Conservation (phyloP, 2,113 vertebrate genomes). For the Lepisosteus oculatus region DNA sequence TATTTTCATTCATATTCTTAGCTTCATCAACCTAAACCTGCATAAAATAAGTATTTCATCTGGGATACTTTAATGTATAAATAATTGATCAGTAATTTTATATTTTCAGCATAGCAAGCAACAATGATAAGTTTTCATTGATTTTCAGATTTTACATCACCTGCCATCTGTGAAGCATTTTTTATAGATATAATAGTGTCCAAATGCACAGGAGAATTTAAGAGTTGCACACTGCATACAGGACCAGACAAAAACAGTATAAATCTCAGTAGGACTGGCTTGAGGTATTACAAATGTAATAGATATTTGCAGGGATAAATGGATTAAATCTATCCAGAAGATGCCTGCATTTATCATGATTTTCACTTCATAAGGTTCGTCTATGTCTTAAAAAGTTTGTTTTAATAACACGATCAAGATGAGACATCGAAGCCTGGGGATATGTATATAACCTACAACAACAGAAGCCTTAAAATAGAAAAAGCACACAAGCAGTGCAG, state of each 20-base stretch:
- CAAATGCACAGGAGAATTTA: too few relatives aligned
- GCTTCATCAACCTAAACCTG: conserved; percentile 26
- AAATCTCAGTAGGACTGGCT: too few relatives aligned
- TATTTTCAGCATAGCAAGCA: conserved; percentile 16
- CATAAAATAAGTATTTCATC: conserved; percentile 18
- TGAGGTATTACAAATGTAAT: too few relatives aligned
- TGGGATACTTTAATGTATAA: conserved; percentile 18
- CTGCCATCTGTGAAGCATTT: too few relatives aligned
- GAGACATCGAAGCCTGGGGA: background rate
- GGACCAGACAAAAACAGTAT: too few relatives aligned
- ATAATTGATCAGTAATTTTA: conserved; percentile 23
- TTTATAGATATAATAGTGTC: too few relatives aligned
- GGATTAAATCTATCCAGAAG: too few relatives aligned
- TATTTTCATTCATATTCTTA: conserved; percentile 33
- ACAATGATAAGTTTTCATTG: conserved; percentile 5
- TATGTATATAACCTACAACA: background rate
- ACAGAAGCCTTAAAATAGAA: conserved; percentile 1
- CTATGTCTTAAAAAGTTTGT: background rate
- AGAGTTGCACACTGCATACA: too few relatives aligned
- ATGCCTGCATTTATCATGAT: too few relatives aligned
- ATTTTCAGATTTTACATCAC: conserved; percentile 7
- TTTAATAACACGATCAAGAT: background rate
- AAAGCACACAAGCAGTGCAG: background rate
- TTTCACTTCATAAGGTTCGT: background rate
- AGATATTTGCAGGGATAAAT: too few relatives aligned